A percentile compares a stretch with the other conserved stretches of the same genome.
Evolutionary conservation across 2,113 vertebrate genomes (phyloP).

Genomic region (Rhinopithecus roxellana): DNA sequence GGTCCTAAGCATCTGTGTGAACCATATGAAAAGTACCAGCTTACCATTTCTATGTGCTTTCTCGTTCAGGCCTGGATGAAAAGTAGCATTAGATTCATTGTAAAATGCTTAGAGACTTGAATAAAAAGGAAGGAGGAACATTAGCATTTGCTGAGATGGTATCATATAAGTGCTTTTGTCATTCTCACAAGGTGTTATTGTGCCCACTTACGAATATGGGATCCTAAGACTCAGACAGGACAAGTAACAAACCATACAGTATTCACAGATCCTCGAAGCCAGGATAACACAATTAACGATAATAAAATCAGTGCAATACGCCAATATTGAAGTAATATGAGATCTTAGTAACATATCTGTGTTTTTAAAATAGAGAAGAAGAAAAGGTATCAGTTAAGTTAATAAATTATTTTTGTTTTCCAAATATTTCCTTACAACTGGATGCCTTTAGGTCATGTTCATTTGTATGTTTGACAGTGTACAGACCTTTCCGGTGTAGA

Average conservation of each 20-base stretch:
- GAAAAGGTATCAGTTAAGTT: background rate
- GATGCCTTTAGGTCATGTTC: background rate
- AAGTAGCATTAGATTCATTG: background rate
- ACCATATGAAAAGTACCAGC: background rate
- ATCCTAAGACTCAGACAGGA: background rate
- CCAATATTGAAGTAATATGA: background rate
- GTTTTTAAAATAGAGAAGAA: background rate
- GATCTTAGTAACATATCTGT: background rate
- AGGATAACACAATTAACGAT: background rate
- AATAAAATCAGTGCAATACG: background rate
- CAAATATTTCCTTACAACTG: rapidly evolving
- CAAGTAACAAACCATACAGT: background rate
- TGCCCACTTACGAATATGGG: background rate
- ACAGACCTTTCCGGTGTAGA: background rate
- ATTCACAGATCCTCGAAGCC: background rate
- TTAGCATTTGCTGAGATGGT: no score
- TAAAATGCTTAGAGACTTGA: background rate
- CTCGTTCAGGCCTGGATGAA: background rate
- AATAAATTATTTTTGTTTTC: background rate
- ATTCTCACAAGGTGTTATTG: background rate
- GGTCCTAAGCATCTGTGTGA: background rate
- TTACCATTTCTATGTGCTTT: background rate
- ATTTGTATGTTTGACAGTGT: background rate
- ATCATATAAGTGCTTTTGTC: no score
- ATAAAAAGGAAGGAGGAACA: background rate